Percentiles rank a stretch among this genome's conserved stretches.
Evolutionary conservation across 2,888 invertebrate species (phyloP).

Genomic region (Hylaea fasciaria): DNA sequence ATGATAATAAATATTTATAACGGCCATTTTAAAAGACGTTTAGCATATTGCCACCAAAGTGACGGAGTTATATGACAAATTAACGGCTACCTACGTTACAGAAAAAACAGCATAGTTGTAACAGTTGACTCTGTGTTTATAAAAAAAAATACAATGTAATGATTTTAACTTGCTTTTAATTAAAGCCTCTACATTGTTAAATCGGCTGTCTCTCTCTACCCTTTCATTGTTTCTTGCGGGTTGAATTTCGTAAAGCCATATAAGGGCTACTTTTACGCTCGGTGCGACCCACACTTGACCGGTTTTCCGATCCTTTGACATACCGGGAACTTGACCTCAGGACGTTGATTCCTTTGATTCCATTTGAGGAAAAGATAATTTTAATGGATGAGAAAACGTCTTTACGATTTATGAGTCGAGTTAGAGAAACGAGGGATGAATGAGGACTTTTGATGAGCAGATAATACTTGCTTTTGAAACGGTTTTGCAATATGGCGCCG

Average conservation of each 20-base stretch:
- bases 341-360: conserved; percentile 20
- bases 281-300: conserved; percentile 19
- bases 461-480: too few species aligned
- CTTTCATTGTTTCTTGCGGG: conserved; percentile 11
- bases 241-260: conserved; percentile 24
- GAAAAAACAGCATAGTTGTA: not conserved
- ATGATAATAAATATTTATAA: conserved; percentile 18
- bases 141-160: too few species aligned
- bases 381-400: conserved; percentile 6
- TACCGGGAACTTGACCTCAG: conserved; percentile 14
- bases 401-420: not conserved
- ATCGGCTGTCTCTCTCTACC: not conserved
- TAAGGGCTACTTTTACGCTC: conserved; percentile 5
- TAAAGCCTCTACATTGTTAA: not conserved
- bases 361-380: conserved; percentile 6
- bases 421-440: not conserved
- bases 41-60: conserved; percentile 23
- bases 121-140: too few species aligned
- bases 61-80: conserved; percentile 22
- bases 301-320: conserved; percentile 29
- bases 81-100: conserved; percentile 12
- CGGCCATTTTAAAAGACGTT: conserved; percentile 15
- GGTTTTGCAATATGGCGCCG: too few species aligned
- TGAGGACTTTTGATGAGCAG: not conserved
- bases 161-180: not conserved